Conservation (phyloP, 2,797 vertebrate species). For the Setipinna tenuifilis region DNA sequence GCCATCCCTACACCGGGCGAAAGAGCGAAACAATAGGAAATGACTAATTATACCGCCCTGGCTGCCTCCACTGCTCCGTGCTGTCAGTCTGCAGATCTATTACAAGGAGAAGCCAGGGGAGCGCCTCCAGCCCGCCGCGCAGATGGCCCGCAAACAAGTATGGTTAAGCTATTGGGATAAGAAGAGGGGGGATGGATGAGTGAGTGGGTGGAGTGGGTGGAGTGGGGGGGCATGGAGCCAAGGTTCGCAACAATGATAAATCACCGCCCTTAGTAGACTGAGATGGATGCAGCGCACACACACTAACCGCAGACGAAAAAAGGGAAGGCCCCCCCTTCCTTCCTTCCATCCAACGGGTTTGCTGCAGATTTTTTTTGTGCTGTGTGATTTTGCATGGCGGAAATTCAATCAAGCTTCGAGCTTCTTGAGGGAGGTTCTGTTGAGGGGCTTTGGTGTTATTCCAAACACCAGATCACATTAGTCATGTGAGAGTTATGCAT, state of each 20-base stretch:
- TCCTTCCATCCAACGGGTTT: no score
- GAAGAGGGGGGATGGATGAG: slow-evolving; percentile 22
- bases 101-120: slow-evolving; percentile 29
- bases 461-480: neutral
- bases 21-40: slow-evolving; percentile 35
- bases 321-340: neutral
- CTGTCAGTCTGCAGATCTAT: slow-evolving; percentile 48
- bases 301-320: neutral
- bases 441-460: neutral
- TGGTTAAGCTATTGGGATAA: slow-evolving; percentile 40
- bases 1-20: neutral
- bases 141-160: slow-evolving; percentile 51
- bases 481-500: neutral
- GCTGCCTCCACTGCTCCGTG: slow-evolving; percentile 6
- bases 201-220: neutral
- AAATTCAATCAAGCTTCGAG: neutral
- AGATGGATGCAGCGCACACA: slow-evolving; percentile 24
- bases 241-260: slow-evolving; percentile 49
- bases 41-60: slow-evolving; percentile 43
- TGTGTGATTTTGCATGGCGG: neutral
- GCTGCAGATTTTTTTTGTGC: neutral
- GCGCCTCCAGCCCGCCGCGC: slow-evolving; percentile 26
- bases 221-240: neutral
- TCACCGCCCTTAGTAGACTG: slow-evolving; percentile 39
- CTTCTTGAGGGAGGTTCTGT: neutral